phyloP scores from a whole-genome alignment of 2,113 vertebrate genomes.

The Cardinalis cardinalis region DNA sequence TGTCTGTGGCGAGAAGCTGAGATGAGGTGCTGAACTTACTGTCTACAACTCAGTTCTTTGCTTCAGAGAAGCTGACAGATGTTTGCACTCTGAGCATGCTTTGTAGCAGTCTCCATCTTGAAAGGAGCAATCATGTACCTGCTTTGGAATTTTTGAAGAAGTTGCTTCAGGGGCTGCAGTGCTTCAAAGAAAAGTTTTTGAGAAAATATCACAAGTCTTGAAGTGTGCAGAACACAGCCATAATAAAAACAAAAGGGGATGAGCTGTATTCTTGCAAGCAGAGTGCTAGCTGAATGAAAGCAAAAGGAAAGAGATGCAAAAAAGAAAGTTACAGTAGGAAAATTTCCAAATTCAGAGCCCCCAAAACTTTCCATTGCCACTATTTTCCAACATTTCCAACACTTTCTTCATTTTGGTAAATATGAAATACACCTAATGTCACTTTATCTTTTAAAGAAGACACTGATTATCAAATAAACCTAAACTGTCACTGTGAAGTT shows the following conservation, averaged over 20 bases:
- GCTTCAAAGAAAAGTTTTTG: neutral
- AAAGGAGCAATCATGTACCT: neutral
- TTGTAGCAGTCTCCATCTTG: neutral
- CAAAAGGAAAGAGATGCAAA: neutral
- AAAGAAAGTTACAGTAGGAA: neutral
- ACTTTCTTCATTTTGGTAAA: neutral
- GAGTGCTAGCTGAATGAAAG: neutral
- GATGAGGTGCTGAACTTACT: neutral
- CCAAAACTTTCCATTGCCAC: neutral
- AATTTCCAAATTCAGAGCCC: neutral
- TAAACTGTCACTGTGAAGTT: neutral
- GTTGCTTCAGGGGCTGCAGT: neutral
- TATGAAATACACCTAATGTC: neutral
- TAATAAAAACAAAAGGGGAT: neutral
- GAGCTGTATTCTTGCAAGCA: neutral
- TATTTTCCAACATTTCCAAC: neutral
- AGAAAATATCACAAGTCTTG: neutral
- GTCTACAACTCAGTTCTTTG: neutral
- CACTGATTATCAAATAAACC: neutral
- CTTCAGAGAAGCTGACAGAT: neutral
- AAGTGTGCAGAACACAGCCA: neutral
- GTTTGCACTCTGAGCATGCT: neutral
- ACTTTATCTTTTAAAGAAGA: neutral
- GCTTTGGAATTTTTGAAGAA: neutral
- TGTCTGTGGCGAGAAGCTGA: neutral